Evolutionary conservation across 2,797 vertebrate genomes (phyloP), one percentile per base, ranked within the genome.

Genomic region (Gorsachius magnificus): DNA sequence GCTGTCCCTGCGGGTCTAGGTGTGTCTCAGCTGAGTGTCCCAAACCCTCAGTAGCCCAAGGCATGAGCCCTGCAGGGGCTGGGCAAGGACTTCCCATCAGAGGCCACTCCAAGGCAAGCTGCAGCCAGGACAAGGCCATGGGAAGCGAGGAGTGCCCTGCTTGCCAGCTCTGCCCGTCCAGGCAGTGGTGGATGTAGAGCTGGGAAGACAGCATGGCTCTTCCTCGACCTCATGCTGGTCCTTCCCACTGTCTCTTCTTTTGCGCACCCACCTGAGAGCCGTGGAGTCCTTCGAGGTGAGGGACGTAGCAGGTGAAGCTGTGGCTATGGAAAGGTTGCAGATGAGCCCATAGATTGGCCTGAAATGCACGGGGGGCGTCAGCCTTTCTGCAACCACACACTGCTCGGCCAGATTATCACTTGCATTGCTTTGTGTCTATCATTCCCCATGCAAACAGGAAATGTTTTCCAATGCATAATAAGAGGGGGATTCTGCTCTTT

Each of bases 391-490:
- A 28, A 13, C 8, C 12, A 18, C 35, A 50, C 17, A 2, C 41
- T 16, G 17, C 26, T 11, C 5, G 2, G 7, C 8, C 17, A 5
- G 12, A 11, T 26, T 26, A 5, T 43, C 9, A 6, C 19, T 38
- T 38, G 26, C 8, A 43, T 7, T 57, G 1, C 24, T 60, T 33
- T 11, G 1, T 50, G 31, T 50, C n/a, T 15, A 13, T 46, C 38
- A 25, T 29, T 28, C 38, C 38, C 46, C 38, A 22, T 3, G 1
- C 25, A 29, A 31, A 9, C 5, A 24, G 8, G 15, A 35, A 10
- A 0, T 6, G 0, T 0, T 0, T 0, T 0, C 0, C 1, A 0
- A 10, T 90, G 80, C 22, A 17, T 2, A 8, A 2, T 0, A 20
- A 35, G 2, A 41, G 2, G 60, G 3, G 74, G 81, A 46, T 1